Percentiles rank a stretch among this genome's conserved stretches.
Conservation (phyloP, 30 jellyfish, hydroid and myxozoan species). For the Sanderia malayensis region DNA sequence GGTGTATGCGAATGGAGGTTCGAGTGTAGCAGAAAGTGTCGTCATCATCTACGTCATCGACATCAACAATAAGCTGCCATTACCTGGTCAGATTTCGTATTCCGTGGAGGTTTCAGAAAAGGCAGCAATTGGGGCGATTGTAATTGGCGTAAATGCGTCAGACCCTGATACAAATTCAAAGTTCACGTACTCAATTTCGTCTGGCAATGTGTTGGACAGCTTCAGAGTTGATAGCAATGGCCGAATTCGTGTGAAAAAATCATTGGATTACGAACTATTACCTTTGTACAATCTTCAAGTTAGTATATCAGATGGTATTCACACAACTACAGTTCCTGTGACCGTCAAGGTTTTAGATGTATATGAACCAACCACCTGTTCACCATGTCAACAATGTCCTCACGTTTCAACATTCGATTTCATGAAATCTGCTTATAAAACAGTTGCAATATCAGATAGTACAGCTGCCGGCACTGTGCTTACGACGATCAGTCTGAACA, state of each 20-base stretch:
- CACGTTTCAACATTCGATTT: constrained; percentile 44
- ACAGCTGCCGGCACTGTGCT: constrained; percentile 29
- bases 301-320: constrained; percentile 70
- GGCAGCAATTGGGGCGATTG: constrained; percentile 70
- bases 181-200: constrained; percentile 54
- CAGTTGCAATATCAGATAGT: constrained; percentile 48
- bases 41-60: constrained; percentile 67
- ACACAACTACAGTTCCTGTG: constrained; percentile 48
- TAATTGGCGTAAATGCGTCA: constrained; percentile 54
- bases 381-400: constrained; percentile 50
- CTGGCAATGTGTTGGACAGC: constrained; percentile 58
- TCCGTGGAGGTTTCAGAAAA: constrained; percentile 66
- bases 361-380: constrained; percentile 46
- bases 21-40: constrained; percentile 24
- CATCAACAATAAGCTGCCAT: constrained; percentile 80
- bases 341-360: constrained; percentile 66
- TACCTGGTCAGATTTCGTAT: constrained; percentile 34
- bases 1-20: constrained; percentile 54
- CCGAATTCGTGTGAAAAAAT: constrained; percentile 37
- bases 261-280: constrained; percentile 43
- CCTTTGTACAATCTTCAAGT: constrained; percentile 41
- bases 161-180: constrained; percentile 72
- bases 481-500: constrained; percentile 45
- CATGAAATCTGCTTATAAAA: constrained; percentile 53
- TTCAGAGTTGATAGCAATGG: constrained; percentile 79